Evolutionary conservation across 2,113 vertebrate species (phyloP), one percentile per base, ranked within the genome.

Genomic region (Apodemus speciosus): DNA sequence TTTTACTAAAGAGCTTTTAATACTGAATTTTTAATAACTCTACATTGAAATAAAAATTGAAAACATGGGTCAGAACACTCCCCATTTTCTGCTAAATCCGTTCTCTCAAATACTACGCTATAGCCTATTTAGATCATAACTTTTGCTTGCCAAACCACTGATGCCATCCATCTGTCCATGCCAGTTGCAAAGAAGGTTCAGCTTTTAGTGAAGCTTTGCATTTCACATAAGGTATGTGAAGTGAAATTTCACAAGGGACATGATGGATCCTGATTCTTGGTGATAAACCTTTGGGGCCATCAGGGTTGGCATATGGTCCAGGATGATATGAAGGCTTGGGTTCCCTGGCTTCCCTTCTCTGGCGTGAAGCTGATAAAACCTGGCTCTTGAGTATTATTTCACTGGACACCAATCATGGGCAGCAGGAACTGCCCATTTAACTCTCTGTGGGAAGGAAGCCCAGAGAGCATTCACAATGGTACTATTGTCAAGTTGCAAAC

Each of bases 301-400:
- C 98, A 98, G 98, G 98, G 98, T 99, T 99, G 99, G 98, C 99
- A 99, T 99, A 99, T 99, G 99, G 99, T 99, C 98, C 98, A 98
- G 98, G 98, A 98, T 99, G 99, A 99, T 99, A 99, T 98, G 98
- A 98, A 98, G 98, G 98, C 98, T 98, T 99, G 98, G 98, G 98
- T 99, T 98, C 97, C 97, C 98, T 98, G 97, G 98, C 98, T 98
- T 98, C 97, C 98, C 98, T 98, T 98, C 97, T 98, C 98, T 99
- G 98, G 98, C 97, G 98, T 99, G 97, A 98, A 99, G 98, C 98
- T 98, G 99, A 99, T 99, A 99, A 99, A 99, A 99, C 98, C 99
- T 99, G 98, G 98, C 99, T 99, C 98, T 98, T 98, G 98, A 98
- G 98, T 99, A 99, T 99, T 99, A 99, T 99, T 99, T 98, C 96